phyloP scores from a whole-genome alignment of 2,797 vertebrate species.

The Microctenopoma stevenorrisi region DNA sequence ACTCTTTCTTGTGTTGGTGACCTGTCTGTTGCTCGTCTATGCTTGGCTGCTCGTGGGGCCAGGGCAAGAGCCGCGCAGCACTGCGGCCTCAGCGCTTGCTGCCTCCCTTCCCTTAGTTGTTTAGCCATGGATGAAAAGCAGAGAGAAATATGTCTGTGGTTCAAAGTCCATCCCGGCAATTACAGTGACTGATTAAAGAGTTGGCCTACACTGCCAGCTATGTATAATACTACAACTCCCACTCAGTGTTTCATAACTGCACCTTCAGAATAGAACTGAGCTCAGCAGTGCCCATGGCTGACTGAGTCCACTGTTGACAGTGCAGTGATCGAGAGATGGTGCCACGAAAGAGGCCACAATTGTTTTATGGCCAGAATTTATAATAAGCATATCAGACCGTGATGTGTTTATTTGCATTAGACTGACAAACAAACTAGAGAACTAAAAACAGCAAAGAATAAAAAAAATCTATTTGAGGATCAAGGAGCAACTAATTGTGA shows the following conservation, averaged over 20 bases:
- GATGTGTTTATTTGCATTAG: constrained; percentile 8
- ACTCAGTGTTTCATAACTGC: constrained; percentile 68
- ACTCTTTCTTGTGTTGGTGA: constrained; percentile 68
- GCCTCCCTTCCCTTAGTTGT: constrained; percentile 56
- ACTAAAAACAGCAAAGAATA: background rate
- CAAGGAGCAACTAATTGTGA: background rate
- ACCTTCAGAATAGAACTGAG: constrained; percentile 57
- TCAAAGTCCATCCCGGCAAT: constrained; percentile 80
- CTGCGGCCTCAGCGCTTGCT: constrained; percentile 31
- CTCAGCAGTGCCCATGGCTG: constrained; percentile 37
- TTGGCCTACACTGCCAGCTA: constrained; percentile 67
- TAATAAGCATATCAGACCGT: constrained; percentile 31
- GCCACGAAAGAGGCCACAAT: constrained; percentile 38
- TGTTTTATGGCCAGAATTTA: constrained; percentile 41
- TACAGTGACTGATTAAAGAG: constrained; percentile 81
- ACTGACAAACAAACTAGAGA: constrained; percentile 4
- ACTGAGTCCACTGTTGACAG: constrained; percentile 34
- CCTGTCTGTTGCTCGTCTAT: constrained; percentile 61
- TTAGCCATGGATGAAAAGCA: constrained; percentile 73
- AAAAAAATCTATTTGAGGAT: background rate
- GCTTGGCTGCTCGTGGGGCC: constrained; percentile 62
- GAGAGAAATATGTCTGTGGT: constrained; percentile 79
- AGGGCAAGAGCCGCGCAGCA: constrained; percentile 40
- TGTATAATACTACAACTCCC: constrained; percentile 74
- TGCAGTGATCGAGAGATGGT: constrained; percentile 29